These are phyloP conservation scores for Ecliptopera silaceata DNA, from an alignment of 2,888 invertebrate species.

Conservation along the genomic window DNA sequence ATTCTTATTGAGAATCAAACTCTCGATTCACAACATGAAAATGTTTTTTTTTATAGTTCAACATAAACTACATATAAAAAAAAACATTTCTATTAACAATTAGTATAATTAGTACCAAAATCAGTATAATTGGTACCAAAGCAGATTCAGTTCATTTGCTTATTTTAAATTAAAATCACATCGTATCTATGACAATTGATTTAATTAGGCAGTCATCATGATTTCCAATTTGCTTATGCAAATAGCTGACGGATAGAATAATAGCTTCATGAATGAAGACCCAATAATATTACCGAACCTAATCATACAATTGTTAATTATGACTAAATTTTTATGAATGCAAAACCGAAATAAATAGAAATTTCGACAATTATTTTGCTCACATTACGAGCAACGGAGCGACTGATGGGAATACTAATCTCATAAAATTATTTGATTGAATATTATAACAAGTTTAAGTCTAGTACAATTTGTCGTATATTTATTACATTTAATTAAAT, in stretches of 20 bases:
- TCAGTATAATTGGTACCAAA: constrained; percentile 1
- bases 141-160: too few relatives aligned
- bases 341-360: background rate
- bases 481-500: background rate
- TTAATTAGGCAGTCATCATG: too few relatives aligned
- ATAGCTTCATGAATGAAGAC: background rate
- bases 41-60: too few relatives aligned
- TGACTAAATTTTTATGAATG: background rate
- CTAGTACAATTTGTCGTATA: background rate
- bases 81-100: too few relatives aligned
- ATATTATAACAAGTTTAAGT: background rate
- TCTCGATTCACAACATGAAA: too few relatives aligned
- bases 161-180: too few relatives aligned
- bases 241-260: background rate
- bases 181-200: too few relatives aligned
- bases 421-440: background rate
- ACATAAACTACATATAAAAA: too few relatives aligned
- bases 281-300: too few relatives aligned
- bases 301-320: background rate
- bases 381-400: background rate
- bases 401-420: constrained; percentile 1
- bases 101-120: too few relatives aligned
- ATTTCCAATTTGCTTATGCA: too few relatives aligned
- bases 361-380: background rate
- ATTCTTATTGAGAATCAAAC: too few relatives aligned